Evolutionary conservation across 2,113 vertebrate genomes (phyloP).

Genomic region (Elephas maximus): DNA sequence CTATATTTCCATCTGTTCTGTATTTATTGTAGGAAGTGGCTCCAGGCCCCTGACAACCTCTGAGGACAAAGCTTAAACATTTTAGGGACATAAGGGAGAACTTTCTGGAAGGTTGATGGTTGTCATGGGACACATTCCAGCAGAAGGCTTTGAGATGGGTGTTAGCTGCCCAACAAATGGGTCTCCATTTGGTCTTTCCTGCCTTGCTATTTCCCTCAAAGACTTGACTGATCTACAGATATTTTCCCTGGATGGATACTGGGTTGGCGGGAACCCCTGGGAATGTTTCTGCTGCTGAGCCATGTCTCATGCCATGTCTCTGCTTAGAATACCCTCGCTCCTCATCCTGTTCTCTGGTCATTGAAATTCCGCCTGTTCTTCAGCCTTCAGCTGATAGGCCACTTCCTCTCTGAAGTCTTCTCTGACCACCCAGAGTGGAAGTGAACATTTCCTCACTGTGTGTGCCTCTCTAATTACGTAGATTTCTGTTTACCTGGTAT

Average conservation of each 20-base stretch:
- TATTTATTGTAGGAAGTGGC: neutral
- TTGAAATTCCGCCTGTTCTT: neutral
- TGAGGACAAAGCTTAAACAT: neutral
- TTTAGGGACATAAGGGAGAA: neutral
- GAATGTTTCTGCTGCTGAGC: neutral
- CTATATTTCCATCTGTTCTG: neutral
- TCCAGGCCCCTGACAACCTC: neutral
- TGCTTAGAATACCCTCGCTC: neutral
- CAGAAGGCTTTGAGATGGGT: neutral
- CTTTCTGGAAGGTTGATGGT: neutral
- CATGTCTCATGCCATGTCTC: neutral
- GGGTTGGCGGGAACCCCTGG: neutral
- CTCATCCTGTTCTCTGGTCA: neutral
- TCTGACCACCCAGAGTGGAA: neutral
- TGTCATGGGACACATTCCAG: neutral
- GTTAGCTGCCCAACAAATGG: neutral
- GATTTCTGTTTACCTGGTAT: neutral
- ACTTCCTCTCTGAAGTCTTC: neutral
- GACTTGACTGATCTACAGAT: neutral
- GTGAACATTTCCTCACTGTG: neutral
- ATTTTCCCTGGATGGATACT: no score
- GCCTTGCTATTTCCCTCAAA: neutral
- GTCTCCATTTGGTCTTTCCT: neutral
- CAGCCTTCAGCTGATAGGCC: neutral
- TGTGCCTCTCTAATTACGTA: no score